Conservation (phyloP, 2,113 vertebrate genomes). For the Centropus unirufus region DNA sequence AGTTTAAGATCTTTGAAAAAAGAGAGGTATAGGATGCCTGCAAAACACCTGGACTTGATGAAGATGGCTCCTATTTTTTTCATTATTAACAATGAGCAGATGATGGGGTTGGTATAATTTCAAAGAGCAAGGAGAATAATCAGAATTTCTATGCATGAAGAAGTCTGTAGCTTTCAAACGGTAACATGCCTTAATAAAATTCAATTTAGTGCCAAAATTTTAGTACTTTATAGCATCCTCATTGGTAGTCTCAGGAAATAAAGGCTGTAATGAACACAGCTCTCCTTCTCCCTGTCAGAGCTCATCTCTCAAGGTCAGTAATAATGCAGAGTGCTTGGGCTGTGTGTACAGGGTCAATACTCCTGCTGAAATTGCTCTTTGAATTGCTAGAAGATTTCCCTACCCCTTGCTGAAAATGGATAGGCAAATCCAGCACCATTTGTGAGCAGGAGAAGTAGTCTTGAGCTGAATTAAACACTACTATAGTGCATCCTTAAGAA, state of each 20-base stretch:
- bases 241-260: not conserved
- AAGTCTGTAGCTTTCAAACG: not conserved
- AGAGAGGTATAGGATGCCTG: not conserved
- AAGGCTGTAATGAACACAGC: not conserved
- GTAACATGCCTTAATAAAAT: not conserved
- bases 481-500: not conserved
- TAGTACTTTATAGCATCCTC: not conserved
- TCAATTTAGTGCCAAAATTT: not conserved
- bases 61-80: not conserved
- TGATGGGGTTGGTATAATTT: not conserved
- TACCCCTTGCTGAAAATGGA: not conserved
- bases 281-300: not conserved
- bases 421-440: not conserved
- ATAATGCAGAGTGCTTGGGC: not conserved
- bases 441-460: not conserved
- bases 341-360: not conserved
- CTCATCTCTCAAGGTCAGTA: not conserved
- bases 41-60: not conserved
- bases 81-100: not conserved
- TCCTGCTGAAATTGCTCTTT: not conserved
- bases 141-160: not conserved
- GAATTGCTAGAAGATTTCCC: not conserved
- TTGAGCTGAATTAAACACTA: slow-evolving; percentile 15
- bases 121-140: not conserved
- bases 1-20: not conserved